Base-by-base conservation (phyloP, 2,888 invertebrate species). In the Gibbula magus region DNA sequence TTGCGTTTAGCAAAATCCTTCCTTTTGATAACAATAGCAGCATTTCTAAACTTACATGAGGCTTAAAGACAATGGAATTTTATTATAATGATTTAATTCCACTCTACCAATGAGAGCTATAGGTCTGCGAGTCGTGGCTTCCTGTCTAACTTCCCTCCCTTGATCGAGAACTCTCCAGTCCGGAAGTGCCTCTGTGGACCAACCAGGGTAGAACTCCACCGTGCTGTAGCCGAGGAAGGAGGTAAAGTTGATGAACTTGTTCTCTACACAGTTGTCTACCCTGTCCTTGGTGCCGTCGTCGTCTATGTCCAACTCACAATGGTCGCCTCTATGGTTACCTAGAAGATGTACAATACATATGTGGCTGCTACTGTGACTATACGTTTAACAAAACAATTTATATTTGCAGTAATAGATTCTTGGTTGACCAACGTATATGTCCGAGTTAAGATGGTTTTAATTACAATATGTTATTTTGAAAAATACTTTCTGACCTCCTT, bases 211-310 rank as follows among this genome's bases (percentile, higher is more conserved):
- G 29, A 88, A 81, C 61, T 87, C 85, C 18, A 88, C 83, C 0
- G 82, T 79, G 54, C 84, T 84, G 75, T 85, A 84, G 10, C 82
- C 70, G 1, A 66, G 70, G 75, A 88, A 88, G 7, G 83, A 82
- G 0, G 87, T 85, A 39, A 54, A 45, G 10, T 70, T 82, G 29
- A 89, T 86, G 39, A 81, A 79, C 35, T 86, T 86, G 78, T 88
- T 88, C 35, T 84, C 97, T 0, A 98, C 98, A 89, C 98, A 98
- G 89, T 97, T 97, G 91, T 98, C 98, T 2, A 95, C 92, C 39
- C 95, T 94, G 91, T 98, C 96, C 0, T 95, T 94, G 0, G 96
- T 94, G 35, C 94, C 95, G 91, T 98, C 98, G 1, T 95, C 95
- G 89, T 98, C 98, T 86, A 94, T 95, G 91, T 98, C 98, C 70